These are phyloP conservation scores for Battus philenor DNA, from an alignment of 1,140 invertebrate genomes.

Conservation along the genomic window DNA sequence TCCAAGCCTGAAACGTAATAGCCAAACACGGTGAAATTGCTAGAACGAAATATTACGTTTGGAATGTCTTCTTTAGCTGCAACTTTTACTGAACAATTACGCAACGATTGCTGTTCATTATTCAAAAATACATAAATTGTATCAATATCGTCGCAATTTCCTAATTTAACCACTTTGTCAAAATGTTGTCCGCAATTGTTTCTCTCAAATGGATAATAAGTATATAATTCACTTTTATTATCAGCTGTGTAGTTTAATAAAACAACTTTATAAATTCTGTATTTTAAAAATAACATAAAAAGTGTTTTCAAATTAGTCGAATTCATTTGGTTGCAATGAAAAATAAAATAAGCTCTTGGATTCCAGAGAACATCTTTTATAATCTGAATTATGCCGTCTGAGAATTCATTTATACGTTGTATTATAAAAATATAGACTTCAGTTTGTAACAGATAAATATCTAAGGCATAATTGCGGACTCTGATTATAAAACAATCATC, in stretches of 20 bases:
- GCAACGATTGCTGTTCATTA: constrained; percentile 16
- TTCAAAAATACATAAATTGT: constrained; percentile 19
- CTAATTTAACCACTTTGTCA: constrained; percentile 21
- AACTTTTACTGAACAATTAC: constrained; percentile 32
- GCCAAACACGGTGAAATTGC: constrained; percentile 22
- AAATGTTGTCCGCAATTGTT: constrained; percentile 26
- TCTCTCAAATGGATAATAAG: constrained; percentile 29
- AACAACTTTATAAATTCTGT: constrained; percentile 28
- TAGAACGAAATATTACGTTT: constrained; percentile 25
- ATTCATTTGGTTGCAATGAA: constrained; percentile 16
- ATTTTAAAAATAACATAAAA: constrained; percentile 22
- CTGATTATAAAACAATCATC: constrained; percentile 22
- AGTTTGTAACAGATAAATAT: constrained; percentile 20
- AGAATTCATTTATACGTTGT: constrained; percentile 20
- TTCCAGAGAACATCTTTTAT: constrained; percentile 33
- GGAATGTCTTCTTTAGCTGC: constrained; percentile 28
- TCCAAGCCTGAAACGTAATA: constrained; percentile 29
- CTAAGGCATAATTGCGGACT: constrained; percentile 19
- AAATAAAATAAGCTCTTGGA: constrained; percentile 29
- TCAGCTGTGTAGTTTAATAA: constrained; percentile 14
- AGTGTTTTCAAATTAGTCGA: constrained; percentile 15
- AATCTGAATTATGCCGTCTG: constrained; percentile 17
- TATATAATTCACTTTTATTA: constrained; percentile 23
- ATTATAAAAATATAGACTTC: constrained; percentile 27
- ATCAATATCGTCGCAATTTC: constrained; percentile 19